Evolutionary conservation across 2,888 invertebrate genomes (phyloP), one percentile per base, ranked within the genome.

Genomic region (Leucophenga montana): DNA sequence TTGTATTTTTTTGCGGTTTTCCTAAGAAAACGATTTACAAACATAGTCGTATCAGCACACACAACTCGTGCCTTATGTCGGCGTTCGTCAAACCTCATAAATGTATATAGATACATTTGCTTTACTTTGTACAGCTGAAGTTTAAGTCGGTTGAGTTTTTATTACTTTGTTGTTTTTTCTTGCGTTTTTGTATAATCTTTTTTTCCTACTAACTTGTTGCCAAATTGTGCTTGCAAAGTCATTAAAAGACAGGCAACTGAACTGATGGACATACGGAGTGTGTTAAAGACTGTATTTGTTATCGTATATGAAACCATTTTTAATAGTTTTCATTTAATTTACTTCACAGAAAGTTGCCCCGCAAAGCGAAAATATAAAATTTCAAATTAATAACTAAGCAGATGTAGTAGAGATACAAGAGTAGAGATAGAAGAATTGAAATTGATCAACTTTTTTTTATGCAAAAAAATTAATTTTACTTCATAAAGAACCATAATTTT

Each of bases 51-150:
- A n/a, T n/a, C n/a, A n/a, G n/a, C n/a, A n/a, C n/a, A n/a, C 81
- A 82, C 80, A 81, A 81, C 81, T 81, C 81, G 81, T 81, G 81
- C 81, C 81, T 80, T 82, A 79, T 82, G 81, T 81, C 82, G 80
- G 81, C 46, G 46, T 46, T 46, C 46, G 46, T 46, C n/a, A 14
- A n/a, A 6, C 6, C n/a, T 3, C 13, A n/a, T 46, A 13, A 46
- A n/a, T 50, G n/a, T 50, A 16, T 13, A 50, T n/a, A 16, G 50
- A n/a, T 50, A 18, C 50, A n/a, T 50, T n/a, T 16, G 18, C 14
- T 4, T 48, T 48, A 48, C 48, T 48, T 48, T 48, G 48, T 16
- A n/a, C 16, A n/a, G 13, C 48, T 50, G n/a, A 16, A 50, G 16
- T 82, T 73, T 78, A 39, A 39, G 39, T 39, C 39, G 73, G 76